Base-by-base conservation (phyloP, 2,797 vertebrate species). In the Argya squamiceps region DNA sequence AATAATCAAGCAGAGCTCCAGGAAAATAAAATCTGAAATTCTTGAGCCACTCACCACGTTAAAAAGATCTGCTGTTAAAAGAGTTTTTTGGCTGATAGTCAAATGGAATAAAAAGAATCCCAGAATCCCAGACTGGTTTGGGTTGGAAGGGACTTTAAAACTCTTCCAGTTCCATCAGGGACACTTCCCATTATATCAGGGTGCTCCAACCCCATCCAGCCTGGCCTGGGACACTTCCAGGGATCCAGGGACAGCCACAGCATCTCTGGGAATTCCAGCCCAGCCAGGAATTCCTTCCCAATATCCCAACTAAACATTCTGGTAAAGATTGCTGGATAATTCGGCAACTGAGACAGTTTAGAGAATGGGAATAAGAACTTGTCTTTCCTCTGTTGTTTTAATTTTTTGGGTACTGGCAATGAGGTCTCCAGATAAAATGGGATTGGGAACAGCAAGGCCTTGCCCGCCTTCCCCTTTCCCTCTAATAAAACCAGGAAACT, bases 401-500 rank as follows among this genome's bases (percentile, higher is more conserved):
- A 41, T 27, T 53, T 70, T 21, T 21, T 47, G 49, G 18, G 58
- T 77, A 62, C 62, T 52, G 36, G 19, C 13, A 9, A 18, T 1
- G 44, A 79, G 26, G 8, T 52, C 44, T 60, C 19, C 32, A 16
- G 58, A 26, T 41, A 46, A 13, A 41, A 43, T 3, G n/a, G 52
- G 39, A 4, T 23, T 60, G 11, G 46, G 41, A 7, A 4, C 1
- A 37, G 56, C 16, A 3, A 9, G 41, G 68, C 29, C 36, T 49
- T 0, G 1, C 8, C 10, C 60, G 30, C 55, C 20, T 47, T 36
- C 29, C 17, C 41, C 23, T 20, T 0, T 19, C 39, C 67, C 47
- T 43, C 5, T 7, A 0, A 29, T 2, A 36, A 39, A 16, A 60
- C 7, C 1, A 4, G 23, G 50, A 23, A 64, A 4, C 44, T 43